Conservation (phyloP, 2,113 vertebrate genomes). For the Xiphophorus maculatus region DNA sequence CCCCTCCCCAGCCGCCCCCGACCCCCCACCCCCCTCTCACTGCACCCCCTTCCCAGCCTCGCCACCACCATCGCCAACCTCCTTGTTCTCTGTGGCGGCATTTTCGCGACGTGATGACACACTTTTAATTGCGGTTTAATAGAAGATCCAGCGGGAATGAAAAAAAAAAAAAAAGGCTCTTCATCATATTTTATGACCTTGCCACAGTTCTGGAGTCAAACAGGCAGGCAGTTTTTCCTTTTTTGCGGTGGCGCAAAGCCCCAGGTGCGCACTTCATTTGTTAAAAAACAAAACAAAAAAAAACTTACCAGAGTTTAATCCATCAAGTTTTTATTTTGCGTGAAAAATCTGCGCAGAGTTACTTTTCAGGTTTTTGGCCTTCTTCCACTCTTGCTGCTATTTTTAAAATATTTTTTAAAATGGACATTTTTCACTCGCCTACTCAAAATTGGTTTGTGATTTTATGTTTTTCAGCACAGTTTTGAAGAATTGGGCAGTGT, state of each 20-base stretch:
- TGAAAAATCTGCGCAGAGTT: background rate
- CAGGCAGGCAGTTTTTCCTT: slow-evolving; percentile 47
- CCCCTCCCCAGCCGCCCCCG: background rate
- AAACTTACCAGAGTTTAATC: background rate
- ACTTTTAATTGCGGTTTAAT: slow-evolving; percentile 78
- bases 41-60: background rate
- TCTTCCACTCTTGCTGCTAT: background rate
- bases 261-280: slow-evolving; percentile 6
- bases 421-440: background rate
- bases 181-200: slow-evolving; percentile 74
- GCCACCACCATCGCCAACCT: background rate
- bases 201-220: slow-evolving; percentile 67
- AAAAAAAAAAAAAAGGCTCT: slow-evolving; percentile 37
- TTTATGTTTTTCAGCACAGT: background rate
- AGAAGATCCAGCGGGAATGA: slow-evolving; percentile 69
- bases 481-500: background rate
- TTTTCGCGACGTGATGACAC: slow-evolving; percentile 67
- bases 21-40: background rate
- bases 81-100: slow-evolving; percentile 52
- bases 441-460: background rate
- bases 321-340: background rate
- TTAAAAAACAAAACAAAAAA: background rate
- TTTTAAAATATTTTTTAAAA: too few relatives aligned
- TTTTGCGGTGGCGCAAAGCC: slow-evolving; percentile 32
- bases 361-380: background rate